These are phyloP conservation scores for Telmatochromis brichardi DNA, from an alignment of 2,113 vertebrate genomes.

Conservation along the genomic window DNA sequence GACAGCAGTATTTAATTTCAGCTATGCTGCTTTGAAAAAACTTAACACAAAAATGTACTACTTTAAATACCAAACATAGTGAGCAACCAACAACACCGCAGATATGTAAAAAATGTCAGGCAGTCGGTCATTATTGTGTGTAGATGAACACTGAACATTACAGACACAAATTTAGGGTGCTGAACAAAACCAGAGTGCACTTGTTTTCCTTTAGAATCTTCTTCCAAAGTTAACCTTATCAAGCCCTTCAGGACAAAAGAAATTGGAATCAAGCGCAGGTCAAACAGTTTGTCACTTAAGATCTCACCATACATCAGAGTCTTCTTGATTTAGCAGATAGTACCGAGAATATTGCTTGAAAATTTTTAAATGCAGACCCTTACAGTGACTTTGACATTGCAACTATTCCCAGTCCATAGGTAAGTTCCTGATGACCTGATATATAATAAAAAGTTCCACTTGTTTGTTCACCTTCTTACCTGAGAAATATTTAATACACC, in stretches of 20 bases:
- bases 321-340: not conserved
- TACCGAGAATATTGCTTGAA: not conserved
- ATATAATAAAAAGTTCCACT: not conserved
- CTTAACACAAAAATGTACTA: not conserved
- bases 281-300: not conserved
- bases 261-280: not conserved
- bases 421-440: not conserved
- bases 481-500: not conserved
- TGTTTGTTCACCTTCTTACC: not conserved
- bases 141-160: not conserved
- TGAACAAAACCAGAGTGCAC: not conserved
- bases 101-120: not conserved
- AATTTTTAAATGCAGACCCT: not conserved
- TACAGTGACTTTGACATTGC: not conserved
- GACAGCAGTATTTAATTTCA: not conserved
- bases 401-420: not conserved
- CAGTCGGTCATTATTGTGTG: conserved; percentile 4
- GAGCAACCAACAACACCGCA: not conserved
- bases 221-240: not conserved
- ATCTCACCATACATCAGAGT: not conserved
- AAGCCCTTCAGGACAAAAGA: not conserved
- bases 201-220: not conserved
- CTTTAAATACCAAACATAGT: not conserved
- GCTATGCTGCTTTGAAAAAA: not conserved
- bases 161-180: not conserved